Evolutionary conservation across 2,797 vertebrate genomes (phyloP), one percentile per base, ranked within the genome.

Genomic region (Rhodeus uyekii): DNA sequence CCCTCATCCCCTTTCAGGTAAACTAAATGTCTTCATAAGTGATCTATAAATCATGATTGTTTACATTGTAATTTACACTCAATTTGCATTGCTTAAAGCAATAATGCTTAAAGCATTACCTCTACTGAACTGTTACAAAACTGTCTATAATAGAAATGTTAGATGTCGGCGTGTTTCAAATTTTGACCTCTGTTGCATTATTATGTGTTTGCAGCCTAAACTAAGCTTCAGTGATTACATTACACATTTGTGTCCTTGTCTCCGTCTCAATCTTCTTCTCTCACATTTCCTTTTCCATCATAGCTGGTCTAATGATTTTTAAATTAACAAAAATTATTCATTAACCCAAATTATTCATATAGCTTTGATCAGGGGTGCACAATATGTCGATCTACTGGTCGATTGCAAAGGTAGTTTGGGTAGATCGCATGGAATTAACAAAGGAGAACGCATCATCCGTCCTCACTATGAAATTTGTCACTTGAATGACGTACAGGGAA

Each of bases 141-240:
- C 12, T 32, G 14, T 44, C 50, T 68, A 1, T 48, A 10, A 48
- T 36, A 36, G 29, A 24, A 48, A 50, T 39, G 7, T 44, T 19
- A 10, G n/a, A 50, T 73, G 39, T 53, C n/a, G 39, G 27, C 63
- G 32, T 72, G 55, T 63, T 80, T 48, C 9, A 63, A 29, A 46
- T 22, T 39, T 64, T 64, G 32, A 74, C 34, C 71, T 50, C 39
- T 32, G n/a, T 39, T 29, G 34, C 16, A 24, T 32, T 65, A 32
- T 50, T 50, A 42, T 68, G 71, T 76, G 48, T 82, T 76, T 58
- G 73, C 50, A 67, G 72, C 18, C 34, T 38, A 82, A 76, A 76
- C 72, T 68, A 19, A 36, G 72, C 19, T 46, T 58, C 14, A 82
- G 61, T 82, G 46, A 67, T 76, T 82, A 67, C 58, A 48, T 22